A percentile compares a stretch with the other conserved stretches of the same genome.
These are phyloP conservation scores for Nephila pilipes DNA, from an alignment of 1,140 invertebrate genomes.

Conservation along the genomic window DNA sequence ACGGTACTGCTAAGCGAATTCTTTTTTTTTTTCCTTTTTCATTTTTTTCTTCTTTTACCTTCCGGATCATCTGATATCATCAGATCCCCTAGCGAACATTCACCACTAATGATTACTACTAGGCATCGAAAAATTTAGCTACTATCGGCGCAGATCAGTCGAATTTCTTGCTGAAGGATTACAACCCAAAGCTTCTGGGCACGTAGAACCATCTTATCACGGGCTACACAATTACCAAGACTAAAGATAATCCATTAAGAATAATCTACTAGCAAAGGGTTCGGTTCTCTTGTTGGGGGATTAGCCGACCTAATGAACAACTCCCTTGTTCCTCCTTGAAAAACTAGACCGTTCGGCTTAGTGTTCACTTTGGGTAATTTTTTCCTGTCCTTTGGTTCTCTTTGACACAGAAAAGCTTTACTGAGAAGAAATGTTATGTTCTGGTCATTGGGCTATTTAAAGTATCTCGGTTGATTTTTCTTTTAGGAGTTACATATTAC, in stretches of 20 bases:
- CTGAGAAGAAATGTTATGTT: slow-evolving; percentile 1
- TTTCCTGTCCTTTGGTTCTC: slow-evolving; percentile 34
- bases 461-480: slow-evolving; percentile 21
- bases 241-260: slow-evolving; percentile 73
- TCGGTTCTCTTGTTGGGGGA: slow-evolving; percentile 60
- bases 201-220: slow-evolving; percentile 56
- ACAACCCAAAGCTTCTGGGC: slow-evolving; percentile 26
- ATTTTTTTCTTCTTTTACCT: background rate
- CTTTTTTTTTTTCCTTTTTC: background rate
- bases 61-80: slow-evolving; percentile 48
- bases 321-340: slow-evolving; percentile 54
- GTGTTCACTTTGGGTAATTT: slow-evolving; percentile 19
- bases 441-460: slow-evolving; percentile 42
- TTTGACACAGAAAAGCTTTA: slow-evolving; percentile 35
- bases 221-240: slow-evolving; percentile 69
- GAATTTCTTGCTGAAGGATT: slow-evolving; percentile 69
- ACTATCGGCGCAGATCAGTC: slow-evolving; percentile 53
- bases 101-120: slow-evolving; percentile 54
- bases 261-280: slow-evolving; percentile 66
- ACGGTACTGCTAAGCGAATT: background rate
- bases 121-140: slow-evolving; percentile 54
- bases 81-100: slow-evolving; percentile 36
- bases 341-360: slow-evolving; percentile 55
- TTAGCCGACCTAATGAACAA: slow-evolving; percentile 61
- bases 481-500: slow-evolving; percentile 12